Conservation (phyloP, 2,888 invertebrate genomes). For the Herminia tarsipennalis region DNA sequence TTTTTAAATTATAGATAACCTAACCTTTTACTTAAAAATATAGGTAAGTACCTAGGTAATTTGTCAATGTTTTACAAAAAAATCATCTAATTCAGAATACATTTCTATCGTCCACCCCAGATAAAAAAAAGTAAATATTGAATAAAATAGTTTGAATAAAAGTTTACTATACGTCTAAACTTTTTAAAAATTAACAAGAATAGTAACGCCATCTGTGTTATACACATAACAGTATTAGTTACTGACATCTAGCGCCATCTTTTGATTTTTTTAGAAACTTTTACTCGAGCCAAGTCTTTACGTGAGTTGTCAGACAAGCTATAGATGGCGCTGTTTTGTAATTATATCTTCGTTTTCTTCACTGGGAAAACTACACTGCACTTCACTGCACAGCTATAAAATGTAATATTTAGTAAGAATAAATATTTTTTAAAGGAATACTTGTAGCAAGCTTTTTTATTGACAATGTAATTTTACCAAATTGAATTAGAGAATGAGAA, state of each 20-base stretch:
- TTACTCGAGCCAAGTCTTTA: neutral
- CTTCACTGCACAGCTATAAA: too few relatives aligned
- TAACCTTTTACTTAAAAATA: too few relatives aligned
- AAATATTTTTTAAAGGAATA: neutral
- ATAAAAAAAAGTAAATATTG: too few relatives aligned
- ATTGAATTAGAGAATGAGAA: neutral
- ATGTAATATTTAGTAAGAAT: neutral
- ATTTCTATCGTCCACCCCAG: too few relatives aligned
- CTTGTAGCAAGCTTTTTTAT: neutral
- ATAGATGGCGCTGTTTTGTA: slow-evolving; percentile 31
- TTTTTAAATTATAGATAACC: too few relatives aligned
- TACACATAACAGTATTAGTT: neutral
- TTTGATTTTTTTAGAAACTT: neutral
- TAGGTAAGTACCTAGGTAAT: too few relatives aligned
- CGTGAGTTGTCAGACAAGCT: neutral
- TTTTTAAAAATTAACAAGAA: neutral
- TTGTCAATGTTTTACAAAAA: too few relatives aligned
- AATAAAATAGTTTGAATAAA: too few relatives aligned
- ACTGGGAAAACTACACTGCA: neutral
- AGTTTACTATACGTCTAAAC: too few relatives aligned
- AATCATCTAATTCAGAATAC: too few relatives aligned
- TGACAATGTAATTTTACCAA: too few relatives aligned
- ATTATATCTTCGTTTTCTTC: neutral
- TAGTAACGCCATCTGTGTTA: slow-evolving; percentile 26
- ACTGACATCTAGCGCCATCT: slow-evolving; percentile 25